Percentiles rank a stretch among this genome's conserved stretches.
phyloP scores from a whole-genome alignment of 2,113 vertebrate species.

The Eulemur macaco region DNA sequence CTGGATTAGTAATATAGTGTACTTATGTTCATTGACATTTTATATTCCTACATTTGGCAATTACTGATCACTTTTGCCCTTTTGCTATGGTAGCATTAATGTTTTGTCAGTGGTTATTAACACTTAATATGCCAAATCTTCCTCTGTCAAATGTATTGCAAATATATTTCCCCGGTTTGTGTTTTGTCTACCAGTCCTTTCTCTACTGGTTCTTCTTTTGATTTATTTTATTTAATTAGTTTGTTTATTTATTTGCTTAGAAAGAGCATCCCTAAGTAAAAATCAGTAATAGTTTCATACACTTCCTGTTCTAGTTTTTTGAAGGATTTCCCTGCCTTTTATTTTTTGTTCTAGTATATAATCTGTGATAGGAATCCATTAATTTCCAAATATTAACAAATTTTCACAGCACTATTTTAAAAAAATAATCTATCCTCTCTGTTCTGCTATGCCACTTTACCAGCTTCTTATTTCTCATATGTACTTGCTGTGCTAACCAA shows the following conservation, averaged over 20 bases:
- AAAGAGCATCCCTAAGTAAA: neutral
- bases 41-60: neutral
- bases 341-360: neutral
- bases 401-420: neutral
- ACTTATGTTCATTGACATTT: neutral
- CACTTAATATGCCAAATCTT: neutral
- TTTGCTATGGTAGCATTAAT: neutral
- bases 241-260: neutral
- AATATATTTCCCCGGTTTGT: neutral
- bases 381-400: conserved; percentile 10
- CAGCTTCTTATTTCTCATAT: neutral
- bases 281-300: neutral
- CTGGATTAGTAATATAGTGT: neutral
- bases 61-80: neutral
- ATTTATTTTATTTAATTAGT: neutral
- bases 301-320: neutral
- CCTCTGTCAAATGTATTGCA: neutral
- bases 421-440: neutral
- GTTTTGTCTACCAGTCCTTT: neutral
- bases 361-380: neutral
- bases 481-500: neutral
- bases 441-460: neutral
- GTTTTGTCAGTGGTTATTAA: neutral
- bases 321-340: neutral
- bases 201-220: neutral